These are phyloP conservation scores for Hirudo medicinalis DNA, from an alignment of 1,140 invertebrate genomes.

Conservation along the genomic window DNA sequence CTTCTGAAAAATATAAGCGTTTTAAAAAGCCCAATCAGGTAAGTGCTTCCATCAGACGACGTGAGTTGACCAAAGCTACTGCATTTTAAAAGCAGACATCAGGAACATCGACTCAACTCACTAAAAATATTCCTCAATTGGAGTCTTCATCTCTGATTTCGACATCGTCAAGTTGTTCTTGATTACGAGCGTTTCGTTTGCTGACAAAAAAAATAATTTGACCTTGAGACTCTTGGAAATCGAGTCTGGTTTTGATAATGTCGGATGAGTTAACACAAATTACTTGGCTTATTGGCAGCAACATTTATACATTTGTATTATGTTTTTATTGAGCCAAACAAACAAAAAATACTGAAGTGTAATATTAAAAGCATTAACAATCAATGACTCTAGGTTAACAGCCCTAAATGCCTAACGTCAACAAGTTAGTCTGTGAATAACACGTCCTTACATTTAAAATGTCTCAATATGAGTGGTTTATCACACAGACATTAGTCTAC, in stretches of 20 bases:
- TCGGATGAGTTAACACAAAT: too few species aligned
- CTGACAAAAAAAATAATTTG: background rate
- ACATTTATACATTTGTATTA: background rate
- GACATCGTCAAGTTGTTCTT: conserved; percentile 2
- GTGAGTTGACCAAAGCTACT: background rate
- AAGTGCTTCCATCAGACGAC: background rate
- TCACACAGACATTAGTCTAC: too few species aligned
- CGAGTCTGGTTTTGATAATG: background rate
- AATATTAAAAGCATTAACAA: too few species aligned
- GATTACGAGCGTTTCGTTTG: background rate
- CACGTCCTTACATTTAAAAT: too few species aligned
- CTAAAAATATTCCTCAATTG: conserved; percentile 21
- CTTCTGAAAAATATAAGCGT: background rate
- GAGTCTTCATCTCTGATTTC: conserved; percentile 9
- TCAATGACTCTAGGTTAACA: too few species aligned
- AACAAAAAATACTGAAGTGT: background rate
- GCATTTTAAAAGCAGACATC: background rate
- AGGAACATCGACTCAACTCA: background rate
- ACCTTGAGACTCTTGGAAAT: background rate
- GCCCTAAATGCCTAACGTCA: too few species aligned
- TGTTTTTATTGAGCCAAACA: background rate
- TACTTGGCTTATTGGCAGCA: background rate
- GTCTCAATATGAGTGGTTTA: too few species aligned
- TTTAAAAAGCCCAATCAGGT: background rate
- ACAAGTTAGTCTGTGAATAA: too few species aligned